These are phyloP conservation scores for Heliconius cydno DNA, from an alignment of 2,888 invertebrate genomes.

Conservation along the genomic window DNA sequence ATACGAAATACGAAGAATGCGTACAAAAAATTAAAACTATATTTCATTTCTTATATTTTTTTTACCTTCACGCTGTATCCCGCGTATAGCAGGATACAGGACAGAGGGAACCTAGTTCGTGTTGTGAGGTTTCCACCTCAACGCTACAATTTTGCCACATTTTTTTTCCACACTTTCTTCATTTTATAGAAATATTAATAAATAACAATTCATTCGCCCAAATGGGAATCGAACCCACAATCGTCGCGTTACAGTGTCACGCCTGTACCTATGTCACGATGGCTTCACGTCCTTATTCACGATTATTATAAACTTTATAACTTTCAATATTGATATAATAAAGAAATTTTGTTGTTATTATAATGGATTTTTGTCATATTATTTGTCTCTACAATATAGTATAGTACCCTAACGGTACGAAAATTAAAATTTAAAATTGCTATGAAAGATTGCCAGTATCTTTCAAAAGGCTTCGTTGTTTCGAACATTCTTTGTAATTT, in stretches of 20 bases:
- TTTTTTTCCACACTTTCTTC: no score
- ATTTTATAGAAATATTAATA: no score
- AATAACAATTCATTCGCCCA: no score
- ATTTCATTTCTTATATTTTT: background rate
- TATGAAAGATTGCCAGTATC: conserved; percentile 10
- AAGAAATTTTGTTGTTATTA: background rate
- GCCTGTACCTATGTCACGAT: no score
- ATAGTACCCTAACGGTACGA: background rate
- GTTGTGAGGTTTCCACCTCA: no score
- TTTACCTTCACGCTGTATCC: background rate
- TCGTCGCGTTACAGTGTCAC: no score
- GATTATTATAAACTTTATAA: background rate
- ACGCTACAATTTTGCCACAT: no score
- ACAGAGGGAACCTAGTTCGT: background rate
- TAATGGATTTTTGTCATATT: background rate
- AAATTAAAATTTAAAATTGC: conserved; percentile 15
- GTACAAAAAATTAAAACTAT: no score
- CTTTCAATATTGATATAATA: background rate
- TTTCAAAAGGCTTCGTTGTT: conserved; percentile 17
- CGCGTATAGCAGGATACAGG: background rate
- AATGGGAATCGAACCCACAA: background rate
- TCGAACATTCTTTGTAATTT: conserved; percentile 20
- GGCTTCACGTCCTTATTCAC: no score
- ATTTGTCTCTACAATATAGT: background rate
- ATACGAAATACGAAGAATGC: no score